Evolutionary conservation across 1,140 invertebrate genomes (phyloP).

Genomic region (Drosophila tristis): DNA sequence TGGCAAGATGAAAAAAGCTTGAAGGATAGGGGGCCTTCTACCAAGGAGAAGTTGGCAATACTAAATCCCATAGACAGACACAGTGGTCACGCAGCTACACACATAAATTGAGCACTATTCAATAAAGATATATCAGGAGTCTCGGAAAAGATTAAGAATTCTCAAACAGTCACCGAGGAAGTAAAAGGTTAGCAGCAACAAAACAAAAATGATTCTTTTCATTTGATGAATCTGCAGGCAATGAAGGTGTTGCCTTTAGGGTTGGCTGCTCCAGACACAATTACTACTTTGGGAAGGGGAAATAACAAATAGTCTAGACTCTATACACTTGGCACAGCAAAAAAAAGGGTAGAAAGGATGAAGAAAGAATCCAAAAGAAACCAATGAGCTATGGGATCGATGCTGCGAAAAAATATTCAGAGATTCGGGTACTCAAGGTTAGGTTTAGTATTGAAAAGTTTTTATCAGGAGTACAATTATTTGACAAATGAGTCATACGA

Average conservation of each 20-base stretch:
- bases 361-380: neutral
- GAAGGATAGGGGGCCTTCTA: no score
- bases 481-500: conserved; percentile 35
- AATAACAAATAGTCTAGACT: conserved; percentile 33
- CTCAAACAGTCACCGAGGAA: no score
- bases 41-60: no score
- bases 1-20: no score
- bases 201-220: neutral
- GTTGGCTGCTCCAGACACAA: conserved; percentile 59
- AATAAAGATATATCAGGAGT: no score
- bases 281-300: conserved; percentile 29
- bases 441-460: neutral
- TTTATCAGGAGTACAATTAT: neutral
- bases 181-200: no score
- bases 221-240: conserved; percentile 6
- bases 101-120: conserved; percentile 1
- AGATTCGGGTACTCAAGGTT: neutral
- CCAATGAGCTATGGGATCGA: conserved; percentile 3
- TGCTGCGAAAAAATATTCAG: neutral
- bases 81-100: conserved; percentile 31
- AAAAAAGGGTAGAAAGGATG: conserved; percentile 37
- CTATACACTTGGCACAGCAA: conserved; percentile 49
- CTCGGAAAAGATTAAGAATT: no score
- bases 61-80: neutral
- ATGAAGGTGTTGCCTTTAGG: conserved; percentile 56